Base-by-base conservation (phyloP, 2,113 vertebrate genomes). In the Galbula dea region DNA sequence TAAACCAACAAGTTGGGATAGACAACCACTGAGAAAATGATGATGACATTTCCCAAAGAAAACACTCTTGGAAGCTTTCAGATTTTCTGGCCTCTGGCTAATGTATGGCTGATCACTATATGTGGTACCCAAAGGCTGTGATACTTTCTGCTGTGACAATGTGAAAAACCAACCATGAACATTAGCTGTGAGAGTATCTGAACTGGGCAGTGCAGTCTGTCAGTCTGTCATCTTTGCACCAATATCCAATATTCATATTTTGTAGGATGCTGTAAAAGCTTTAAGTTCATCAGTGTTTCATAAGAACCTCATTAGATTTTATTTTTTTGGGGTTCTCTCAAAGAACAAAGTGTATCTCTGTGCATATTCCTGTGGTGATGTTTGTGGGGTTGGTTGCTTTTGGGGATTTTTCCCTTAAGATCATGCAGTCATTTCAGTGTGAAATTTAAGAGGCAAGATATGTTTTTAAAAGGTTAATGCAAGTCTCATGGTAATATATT, bases 41-140 rank as follows among this genome's bases (percentile, higher is more conserved):
- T 46, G 41, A 54, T 73, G 73, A 24, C 5, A 20, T 19, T 73
- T 81, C 63, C 39, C 32, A 80, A 49, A 83, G 83, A 39, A 92
- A 77, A 54, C 7, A 5, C 23, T 11, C 43, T 72, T 11, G 10
- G 39, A 86, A 59, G 61, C 68, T 86, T 12, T 80, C 2, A 3
- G 6, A 61, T 46, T 30, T 61, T 84, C 16, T 94, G 90, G 86
- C 78, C 95, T 73, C 79, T 81, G 77, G 90, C 91, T 85, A 91
- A 94, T 6, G 29, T 94, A 39, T 95, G 95, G 94, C 72, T 95
- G 24, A 83, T 96, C 76, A 93, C 92, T 26, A 96, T 93, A 92
- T 97, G 90, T 34, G 46, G 23, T 63, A 65, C 22, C 61, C n/a
- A 45, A 32, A 86, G 61, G 29, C 15, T 36, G n/a, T 48, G 37